Percentiles rank a stretch among this genome's conserved stretches.
Conservation (phyloP, 1,140 invertebrate species). For the Brachionus koreanus region DNA sequence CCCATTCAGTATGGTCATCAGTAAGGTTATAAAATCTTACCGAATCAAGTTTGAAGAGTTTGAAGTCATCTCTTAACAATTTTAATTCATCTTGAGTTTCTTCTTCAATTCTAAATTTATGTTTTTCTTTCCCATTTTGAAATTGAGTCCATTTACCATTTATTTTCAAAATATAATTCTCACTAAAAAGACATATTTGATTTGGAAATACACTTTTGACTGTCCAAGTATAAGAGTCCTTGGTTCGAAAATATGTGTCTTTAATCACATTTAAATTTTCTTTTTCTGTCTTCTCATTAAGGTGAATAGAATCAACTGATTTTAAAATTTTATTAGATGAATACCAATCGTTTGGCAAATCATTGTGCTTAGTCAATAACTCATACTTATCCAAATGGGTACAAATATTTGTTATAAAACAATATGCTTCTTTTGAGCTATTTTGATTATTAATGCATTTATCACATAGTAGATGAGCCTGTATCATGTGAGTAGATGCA, state of each 20-base stretch:
- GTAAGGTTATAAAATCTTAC: not conserved
- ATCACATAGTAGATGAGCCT: not conserved
- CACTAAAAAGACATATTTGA: not conserved
- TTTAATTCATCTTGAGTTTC: not conserved
- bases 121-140: not conserved
- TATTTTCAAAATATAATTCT: not conserved
- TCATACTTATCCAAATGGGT: not conserved
- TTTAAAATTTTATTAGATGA: not conserved
- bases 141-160: not conserved
- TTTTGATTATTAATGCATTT: not conserved
- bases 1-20: not conserved
- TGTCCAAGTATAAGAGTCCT: not conserved
- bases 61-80: not conserved
- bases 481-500: not conserved
- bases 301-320: not conserved
- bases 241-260: not conserved
- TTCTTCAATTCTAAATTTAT: not conserved
- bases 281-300: not conserved
- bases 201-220: not conserved
- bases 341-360: not conserved
- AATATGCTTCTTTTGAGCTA: not conserved
- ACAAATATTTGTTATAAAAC: not conserved
- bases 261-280: not conserved
- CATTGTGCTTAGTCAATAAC: not conserved
- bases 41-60: not conserved